phyloP scores from a whole-genome alignment of 1,140 invertebrate species.

The Colletes gigas region DNA sequence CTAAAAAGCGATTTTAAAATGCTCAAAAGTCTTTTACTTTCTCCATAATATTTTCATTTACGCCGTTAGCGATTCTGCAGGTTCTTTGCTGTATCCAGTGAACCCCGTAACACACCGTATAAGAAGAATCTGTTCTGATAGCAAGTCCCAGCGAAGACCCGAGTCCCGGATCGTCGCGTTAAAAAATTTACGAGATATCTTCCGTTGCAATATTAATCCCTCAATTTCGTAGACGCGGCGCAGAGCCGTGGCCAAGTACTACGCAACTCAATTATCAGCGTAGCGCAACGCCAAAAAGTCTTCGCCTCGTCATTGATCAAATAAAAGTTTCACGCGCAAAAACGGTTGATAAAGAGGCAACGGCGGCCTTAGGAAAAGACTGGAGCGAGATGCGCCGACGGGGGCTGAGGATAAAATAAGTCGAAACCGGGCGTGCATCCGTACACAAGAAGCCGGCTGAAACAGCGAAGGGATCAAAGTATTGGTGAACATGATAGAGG shows the following conservation, averaged over 20 bases:
- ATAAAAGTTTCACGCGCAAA: slow-evolving; percentile 26
- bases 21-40: too few species aligned
- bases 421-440: slow-evolving; percentile 10
- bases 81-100: too few species aligned
- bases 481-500: slow-evolving; percentile 65
- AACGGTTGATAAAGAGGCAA: slow-evolving; percentile 20
- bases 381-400: not conserved
- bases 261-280: slow-evolving; percentile 43
- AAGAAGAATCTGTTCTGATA: not conserved
- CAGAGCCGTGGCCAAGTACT: slow-evolving; percentile 5
- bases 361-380: not conserved
- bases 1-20: too few species aligned
- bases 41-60: too few species aligned
- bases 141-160: not conserved
- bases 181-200: slow-evolving; percentile 14
- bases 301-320: slow-evolving; percentile 42
- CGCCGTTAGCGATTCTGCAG: too few species aligned
- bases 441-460: slow-evolving; percentile 22
- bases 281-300: slow-evolving; percentile 24
- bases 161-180: not conserved
- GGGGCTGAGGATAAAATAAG: not conserved
- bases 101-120: too few species aligned
- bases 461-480: slow-evolving; percentile 47
- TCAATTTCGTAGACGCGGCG: slow-evolving; percentile 15
- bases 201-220: slow-evolving; percentile 41